Evolutionary conservation across 1,140 invertebrate species (phyloP).

Genomic region (Olivierus martensii): DNA sequence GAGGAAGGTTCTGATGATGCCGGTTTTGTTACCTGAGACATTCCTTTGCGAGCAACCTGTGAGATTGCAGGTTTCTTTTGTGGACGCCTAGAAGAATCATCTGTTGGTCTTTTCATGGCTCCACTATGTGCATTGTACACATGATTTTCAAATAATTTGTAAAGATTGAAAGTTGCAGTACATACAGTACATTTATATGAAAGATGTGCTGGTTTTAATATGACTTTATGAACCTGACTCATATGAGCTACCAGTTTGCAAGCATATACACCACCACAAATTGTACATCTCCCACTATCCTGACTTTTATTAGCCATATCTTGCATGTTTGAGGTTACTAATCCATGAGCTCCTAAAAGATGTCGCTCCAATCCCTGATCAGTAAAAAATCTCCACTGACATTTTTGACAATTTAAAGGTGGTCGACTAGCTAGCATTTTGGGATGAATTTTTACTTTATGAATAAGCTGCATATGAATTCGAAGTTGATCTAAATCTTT

Average conservation of each 20-base stretch:
- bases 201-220: conserved; percentile 75
- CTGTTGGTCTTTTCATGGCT: conserved; percentile 42
- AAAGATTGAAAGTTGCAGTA: conserved; percentile 86
- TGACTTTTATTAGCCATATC: conserved; percentile 87
- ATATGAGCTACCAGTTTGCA: conserved; percentile 85
- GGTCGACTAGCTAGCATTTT: conserved; percentile 92
- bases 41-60: background rate
- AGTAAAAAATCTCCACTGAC: conserved; percentile 74
- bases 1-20: background rate
- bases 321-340: conserved; percentile 93
- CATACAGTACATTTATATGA: conserved; percentile 91
- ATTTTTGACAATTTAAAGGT: conserved; percentile 89
- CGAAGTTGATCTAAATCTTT: conserved; percentile 83
- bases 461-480: conserved; percentile 92
- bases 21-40: background rate
- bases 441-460: conserved; percentile 87
- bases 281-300: conserved; percentile 81
- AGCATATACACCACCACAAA: conserved; percentile 83
- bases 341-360: conserved; percentile 77
- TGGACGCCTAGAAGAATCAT: conserved; percentile 33
- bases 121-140: conserved; percentile 76
- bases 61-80: background rate
- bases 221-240: conserved; percentile 75
- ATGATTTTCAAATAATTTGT: conserved; percentile 87
- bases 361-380: conserved; percentile 83